These are phyloP conservation scores for Montipora capitata DNA, from an alignment of 92 coral and sea anemone species.

Conservation along the genomic window DNA sequence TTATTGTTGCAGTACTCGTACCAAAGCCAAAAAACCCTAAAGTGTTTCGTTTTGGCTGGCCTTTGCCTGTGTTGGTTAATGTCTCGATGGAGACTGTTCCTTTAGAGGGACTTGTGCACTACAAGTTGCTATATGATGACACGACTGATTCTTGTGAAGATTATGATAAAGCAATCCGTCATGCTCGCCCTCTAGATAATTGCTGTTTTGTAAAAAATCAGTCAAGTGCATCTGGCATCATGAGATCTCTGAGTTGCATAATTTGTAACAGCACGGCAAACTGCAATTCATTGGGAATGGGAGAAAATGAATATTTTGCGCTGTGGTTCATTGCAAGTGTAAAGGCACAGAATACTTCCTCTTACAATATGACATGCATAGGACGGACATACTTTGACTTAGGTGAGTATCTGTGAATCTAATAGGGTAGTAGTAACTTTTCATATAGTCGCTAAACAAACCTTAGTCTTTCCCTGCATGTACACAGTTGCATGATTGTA, in stretches of 20 bases:
- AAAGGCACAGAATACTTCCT: background rate
- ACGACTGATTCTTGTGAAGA: background rate
- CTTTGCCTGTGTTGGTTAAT: background rate
- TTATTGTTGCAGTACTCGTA: background rate
- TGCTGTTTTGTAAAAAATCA: conserved; percentile 21
- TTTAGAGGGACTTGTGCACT: conserved; percentile 16
- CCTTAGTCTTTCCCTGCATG: too few species aligned
- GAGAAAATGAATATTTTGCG: background rate
- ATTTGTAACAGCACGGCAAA: conserved; percentile 34
- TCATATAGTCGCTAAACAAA: too few species aligned
- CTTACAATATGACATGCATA: background rate
- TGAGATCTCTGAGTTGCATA: background rate
- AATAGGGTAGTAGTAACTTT: too few species aligned
- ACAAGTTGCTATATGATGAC: background rate
- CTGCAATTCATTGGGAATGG: background rate
- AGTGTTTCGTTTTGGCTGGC: conserved; percentile 35
- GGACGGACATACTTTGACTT: background rate
- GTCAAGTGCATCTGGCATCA: background rate
- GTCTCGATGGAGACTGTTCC: conserved; percentile 13
- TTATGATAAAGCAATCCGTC: background rate
- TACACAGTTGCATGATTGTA: too few species aligned
- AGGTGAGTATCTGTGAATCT: background rate
- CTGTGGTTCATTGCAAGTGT: background rate
- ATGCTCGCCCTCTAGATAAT: background rate
- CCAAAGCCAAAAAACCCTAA: background rate